These are phyloP conservation scores for Chironomus tepperi DNA, from an alignment of 1,140 invertebrate species.

Conservation along the genomic window DNA sequence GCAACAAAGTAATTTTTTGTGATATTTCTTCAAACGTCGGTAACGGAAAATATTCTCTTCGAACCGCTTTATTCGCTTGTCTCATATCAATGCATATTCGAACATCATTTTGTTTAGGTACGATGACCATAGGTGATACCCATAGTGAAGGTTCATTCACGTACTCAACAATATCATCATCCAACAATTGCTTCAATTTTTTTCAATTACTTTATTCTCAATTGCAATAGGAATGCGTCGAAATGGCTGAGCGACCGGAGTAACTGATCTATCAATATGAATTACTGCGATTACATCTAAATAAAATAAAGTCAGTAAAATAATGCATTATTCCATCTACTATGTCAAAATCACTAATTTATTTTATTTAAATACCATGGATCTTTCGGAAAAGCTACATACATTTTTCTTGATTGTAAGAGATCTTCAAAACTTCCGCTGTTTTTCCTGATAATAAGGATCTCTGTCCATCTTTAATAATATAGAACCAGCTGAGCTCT, in stretches of 20 bases:
- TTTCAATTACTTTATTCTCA: conserved; percentile 26
- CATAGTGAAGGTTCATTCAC: conserved; percentile 28
- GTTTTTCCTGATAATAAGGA: no score
- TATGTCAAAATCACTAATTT: no score
- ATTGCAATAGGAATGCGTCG: conserved; percentile 30
- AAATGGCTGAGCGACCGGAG: conserved; percentile 33
- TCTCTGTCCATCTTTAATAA: no score
- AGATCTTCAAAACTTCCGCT: no score
- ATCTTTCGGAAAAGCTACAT: no score
- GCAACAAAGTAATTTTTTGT: conserved; percentile 26
- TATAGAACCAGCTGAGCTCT: no score
- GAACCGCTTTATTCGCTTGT: conserved; percentile 36
- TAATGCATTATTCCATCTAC: no score
- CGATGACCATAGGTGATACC: conserved; percentile 37
- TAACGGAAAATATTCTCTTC: conserved; percentile 35
- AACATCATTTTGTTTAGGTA: conserved; percentile 33
- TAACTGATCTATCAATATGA: conserved; percentile 28
- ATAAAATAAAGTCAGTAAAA: no score
- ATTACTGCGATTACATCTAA: background rate
- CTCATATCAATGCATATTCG: conserved; percentile 39
- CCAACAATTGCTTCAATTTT: conserved; percentile 26
- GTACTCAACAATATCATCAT: conserved; percentile 26
- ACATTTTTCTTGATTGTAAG: no score
- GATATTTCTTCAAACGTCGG: conserved; percentile 35
- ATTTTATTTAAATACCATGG: no score